Base-by-base conservation (phyloP, 2,113 vertebrate species). In the Oryzias curvinotus region DNA sequence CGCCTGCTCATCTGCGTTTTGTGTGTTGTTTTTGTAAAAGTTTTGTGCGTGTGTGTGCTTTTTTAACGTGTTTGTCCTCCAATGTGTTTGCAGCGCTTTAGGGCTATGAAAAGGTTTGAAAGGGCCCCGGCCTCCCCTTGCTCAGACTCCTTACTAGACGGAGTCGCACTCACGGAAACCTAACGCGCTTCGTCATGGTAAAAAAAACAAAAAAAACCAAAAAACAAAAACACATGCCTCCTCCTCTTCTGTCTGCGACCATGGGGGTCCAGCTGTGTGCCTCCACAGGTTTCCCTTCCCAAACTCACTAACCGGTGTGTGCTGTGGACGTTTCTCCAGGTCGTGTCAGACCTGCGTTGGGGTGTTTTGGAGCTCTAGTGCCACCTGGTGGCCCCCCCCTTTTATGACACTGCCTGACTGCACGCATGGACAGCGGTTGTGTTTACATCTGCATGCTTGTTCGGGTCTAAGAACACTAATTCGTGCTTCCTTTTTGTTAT, bases 61-160 rank as follows among this genome's bases (percentile, higher is more conserved):
- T 23, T 14, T 52, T 30, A 50, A 28, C 68, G 51, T 8, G 52
- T 70, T 65, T 75, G 46, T 76, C 43, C 62, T 14, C 61, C 42
- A 42, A 5, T 73, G 65, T 73, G 17, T 71, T 14, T 80, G 28
- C 65, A 98, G 96, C 92, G 84, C 90, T 91, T 85, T 83, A 82
- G 68, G 79, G 87, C 87, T 86, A 82, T 85, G 89, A 93, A 83
- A 88, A 79, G 78, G 85, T 85, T 81, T 87, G 90, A 91, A 62
- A 89, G 82, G 54, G 83, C 89, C 80, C 42, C 92, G 82, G 71
- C 69, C 76, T 93, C 81, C 90, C 92, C 92, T 68, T 83, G 82
- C 42, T 86, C 84, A 52, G 89, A 93, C 88, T 94, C 95, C 60
- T 94, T 98, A 84, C 92, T 96, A 92, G 95, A 94, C 88, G 94